Base-by-base conservation (phyloP, 2,797 vertebrate genomes). In the Lithobates pipiens region DNA sequence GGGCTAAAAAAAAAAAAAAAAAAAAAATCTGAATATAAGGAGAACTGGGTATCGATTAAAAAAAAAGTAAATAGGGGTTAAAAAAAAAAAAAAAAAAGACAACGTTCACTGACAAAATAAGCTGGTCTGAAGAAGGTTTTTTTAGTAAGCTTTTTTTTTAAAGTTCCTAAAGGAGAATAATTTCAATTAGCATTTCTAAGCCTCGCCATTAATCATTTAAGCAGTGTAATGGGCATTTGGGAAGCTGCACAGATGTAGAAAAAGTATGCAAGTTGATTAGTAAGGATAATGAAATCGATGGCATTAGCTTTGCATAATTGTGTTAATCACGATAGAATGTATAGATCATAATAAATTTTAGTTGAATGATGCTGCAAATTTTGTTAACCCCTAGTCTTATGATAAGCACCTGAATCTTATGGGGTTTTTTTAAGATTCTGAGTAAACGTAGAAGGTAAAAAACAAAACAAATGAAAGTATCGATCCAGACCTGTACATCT, bases 111-210 rank as follows among this genome's bases (percentile, higher is more conserved):
- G 69, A 23, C 0, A 23, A 39, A 71, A 71, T 71, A 18, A 36
- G 18, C 23, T 39, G 32, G 21, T 23, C 15, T 39, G 21, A 10
- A 13, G 23, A 71, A 39, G 54, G 54, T 23, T 57, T 57, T 23
- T 57, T 57, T 23, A 44, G 44, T 11, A 46, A 46, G 10, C 50
- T 54, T 34, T 70, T 39, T 34, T 70, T 34, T 18, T 34, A 21
- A 16, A 34, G 23, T 61, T 57, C 50, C 29, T 46, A 34, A 13
- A 50, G 73, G 11, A 75, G 11, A 82, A 86, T 83, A 65, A 29
- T 44, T 90, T 90, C 86, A 88, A 90, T 86, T 88, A 57, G 8
- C 11, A 72, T 42, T 42, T 42, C 70, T 23, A 72, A 21, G 70
- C 7, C 36, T 42, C 0, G 11, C 36, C 23, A n/a, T 39, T n/a